Evolutionary conservation across 2,113 vertebrate genomes (phyloP), one percentile per base, ranked within the genome.

Genomic region (Orthonyx spaldingii): DNA sequence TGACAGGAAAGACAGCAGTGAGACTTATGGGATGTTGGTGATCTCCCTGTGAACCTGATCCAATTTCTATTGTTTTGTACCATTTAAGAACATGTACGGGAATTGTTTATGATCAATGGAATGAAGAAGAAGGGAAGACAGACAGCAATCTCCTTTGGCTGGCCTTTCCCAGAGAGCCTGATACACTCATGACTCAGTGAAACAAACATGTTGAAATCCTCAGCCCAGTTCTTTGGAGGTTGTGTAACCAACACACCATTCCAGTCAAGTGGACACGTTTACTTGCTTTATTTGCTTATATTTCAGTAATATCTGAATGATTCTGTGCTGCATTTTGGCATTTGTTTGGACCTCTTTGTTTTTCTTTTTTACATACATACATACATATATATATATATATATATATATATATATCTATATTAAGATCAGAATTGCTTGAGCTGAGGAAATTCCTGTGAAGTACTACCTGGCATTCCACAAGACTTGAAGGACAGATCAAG

Each of bases 101-200:
- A 94, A 90, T 92, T 94, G 76, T 86, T 96, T 96, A 53, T 81
- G 79, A 69, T 46, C 30, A 20, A 28, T 57, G 86, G 85, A 96
- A 96, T 57, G 90, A 95, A 89, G 69, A 66, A 91, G 68, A 92
- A 93, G 69, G 18, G 72, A 72, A 95, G 89, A 71, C n/a, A 90
- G 80, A 60, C 68, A 80, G 39, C 0, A 0, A 91, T 92, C 92
- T 95, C 93, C 90, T 95, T 94, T 96, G 96, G 94, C 95, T 96
- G 89, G 89, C 96, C 94, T 95, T 96, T 96, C 52, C 20, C 68
- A 78, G 70, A 47, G 81, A 90, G 75, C 41, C 86, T 94, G 83
- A 95, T 22, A 30, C 19, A 68, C 64, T 94, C 64, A 86, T 95
- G 96, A 96, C 88, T 95, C 93, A 95, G 85, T 94, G 83, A 83